phyloP scores from a whole-genome alignment of 2,113 vertebrate species.

The Onychostoma macrolepis region DNA sequence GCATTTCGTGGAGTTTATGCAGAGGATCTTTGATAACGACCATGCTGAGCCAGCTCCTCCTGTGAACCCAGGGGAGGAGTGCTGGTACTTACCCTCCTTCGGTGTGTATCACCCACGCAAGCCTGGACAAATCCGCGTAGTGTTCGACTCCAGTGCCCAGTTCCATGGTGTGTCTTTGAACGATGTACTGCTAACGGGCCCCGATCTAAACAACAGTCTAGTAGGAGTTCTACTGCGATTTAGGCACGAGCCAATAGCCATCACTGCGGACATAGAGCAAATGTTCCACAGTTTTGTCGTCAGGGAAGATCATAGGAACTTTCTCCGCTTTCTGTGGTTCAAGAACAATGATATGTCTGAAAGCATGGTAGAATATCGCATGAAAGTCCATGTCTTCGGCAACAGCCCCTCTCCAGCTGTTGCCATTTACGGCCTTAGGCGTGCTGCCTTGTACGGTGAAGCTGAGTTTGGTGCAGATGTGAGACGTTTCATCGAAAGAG shows the following conservation, averaged over 20 bases:
- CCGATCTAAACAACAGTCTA: neutral
- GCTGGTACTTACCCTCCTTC: constrained; percentile 20
- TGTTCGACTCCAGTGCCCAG: too few relatives aligned
- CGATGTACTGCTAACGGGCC: too few relatives aligned
- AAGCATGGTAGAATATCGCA: neutral
- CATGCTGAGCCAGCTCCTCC: neutral
- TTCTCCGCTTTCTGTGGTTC: neutral
- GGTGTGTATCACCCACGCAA: neutral
- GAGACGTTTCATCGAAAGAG: neutral
- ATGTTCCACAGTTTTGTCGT: neutral
- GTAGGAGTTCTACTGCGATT: neutral
- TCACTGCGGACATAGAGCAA: neutral
- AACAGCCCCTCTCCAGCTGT: neutral
- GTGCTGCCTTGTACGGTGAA: neutral
- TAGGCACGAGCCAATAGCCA: neutral
- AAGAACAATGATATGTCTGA: neutral
- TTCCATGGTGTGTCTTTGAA: too few relatives aligned
- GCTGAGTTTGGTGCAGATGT: neutral
- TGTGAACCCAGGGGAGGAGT: neutral
- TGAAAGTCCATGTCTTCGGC: neutral
- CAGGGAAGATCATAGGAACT: neutral
- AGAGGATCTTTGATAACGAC: neutral
- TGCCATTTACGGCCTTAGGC: neutral
- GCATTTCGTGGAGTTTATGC: neutral
- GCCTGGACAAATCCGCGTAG: neutral